Percentiles rank a stretch among this genome's conserved stretches.
Conservation (phyloP, 2,797 vertebrate species). For the Amazona ochrocephala region DNA sequence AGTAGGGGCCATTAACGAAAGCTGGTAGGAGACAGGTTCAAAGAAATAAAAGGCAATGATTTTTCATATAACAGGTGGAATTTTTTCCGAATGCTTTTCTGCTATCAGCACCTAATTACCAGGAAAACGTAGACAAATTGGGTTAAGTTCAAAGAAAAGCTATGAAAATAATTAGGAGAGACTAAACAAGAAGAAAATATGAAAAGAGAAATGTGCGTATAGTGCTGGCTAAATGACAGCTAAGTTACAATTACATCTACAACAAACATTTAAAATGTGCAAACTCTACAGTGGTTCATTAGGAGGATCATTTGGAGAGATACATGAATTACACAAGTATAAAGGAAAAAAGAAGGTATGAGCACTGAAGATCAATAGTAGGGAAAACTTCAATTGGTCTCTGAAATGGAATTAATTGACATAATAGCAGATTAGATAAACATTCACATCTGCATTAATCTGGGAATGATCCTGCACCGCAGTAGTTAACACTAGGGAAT, state of each 20-base stretch:
- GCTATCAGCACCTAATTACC: slow-evolving; percentile 21
- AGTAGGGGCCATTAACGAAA: not conserved
- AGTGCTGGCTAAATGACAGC: not conserved
- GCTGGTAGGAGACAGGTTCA: not conserved
- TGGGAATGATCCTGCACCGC: not conserved
- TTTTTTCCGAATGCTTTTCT: slow-evolving; percentile 10
- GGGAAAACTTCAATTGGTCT: not conserved
- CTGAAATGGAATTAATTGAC: not conserved
- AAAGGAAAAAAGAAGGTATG: not conserved
- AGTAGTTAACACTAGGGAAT: not conserved
- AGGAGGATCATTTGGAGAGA: not conserved
- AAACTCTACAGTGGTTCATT: not conserved
- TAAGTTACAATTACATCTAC: not conserved
- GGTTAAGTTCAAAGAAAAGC: slow-evolving; percentile 43
- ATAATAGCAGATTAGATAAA: not conserved
- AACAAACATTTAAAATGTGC: slow-evolving; percentile 8
- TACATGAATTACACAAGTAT: not conserved
- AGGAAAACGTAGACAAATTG: slow-evolving; percentile 18
- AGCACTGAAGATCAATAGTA: not conserved
- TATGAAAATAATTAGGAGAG: slow-evolving; percentile 19
- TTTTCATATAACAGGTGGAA: slow-evolving; percentile 21
- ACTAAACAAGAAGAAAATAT: not conserved
- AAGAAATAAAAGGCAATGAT: slow-evolving; percentile 16
- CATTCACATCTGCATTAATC: not conserved
- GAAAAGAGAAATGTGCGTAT: not conserved